phyloP scores from a whole-genome alignment of 2,888 invertebrate genomes.

The Apamea sordens region DNA sequence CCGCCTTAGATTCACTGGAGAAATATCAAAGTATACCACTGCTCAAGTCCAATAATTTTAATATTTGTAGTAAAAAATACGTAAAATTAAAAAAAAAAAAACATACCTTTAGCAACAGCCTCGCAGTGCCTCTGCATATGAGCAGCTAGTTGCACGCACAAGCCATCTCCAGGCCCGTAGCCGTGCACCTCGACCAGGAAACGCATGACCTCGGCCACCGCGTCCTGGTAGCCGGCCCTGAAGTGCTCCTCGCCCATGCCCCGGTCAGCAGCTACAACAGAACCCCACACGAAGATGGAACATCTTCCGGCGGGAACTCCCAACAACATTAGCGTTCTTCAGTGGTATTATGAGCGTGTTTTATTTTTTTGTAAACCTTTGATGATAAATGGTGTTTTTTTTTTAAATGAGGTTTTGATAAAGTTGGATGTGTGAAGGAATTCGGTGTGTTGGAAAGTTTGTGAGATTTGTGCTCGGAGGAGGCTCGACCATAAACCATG shows the following conservation, averaged over 20 bases:
- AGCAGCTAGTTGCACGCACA: conserved; percentile 94
- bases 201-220: conserved; percentile 96
- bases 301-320: conserved; percentile 79
- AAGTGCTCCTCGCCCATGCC: conserved; percentile 86
- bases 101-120: conserved; percentile 88
- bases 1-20: too few species aligned
- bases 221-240: conserved; percentile 97
- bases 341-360: conserved; percentile 65
- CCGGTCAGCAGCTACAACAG: conserved; percentile 84
- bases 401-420: not conserved
- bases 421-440: not conserved
- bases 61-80: not conserved
- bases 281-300: conserved; percentile 81
- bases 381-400: conserved; percentile 10
- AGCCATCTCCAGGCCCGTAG: conserved; percentile 94
- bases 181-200: conserved; percentile 97
- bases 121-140: conserved; percentile 97
- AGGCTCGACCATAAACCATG: conserved; percentile 53
- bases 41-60: not conserved
- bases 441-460: not conserved
- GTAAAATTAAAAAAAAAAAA: not conserved
- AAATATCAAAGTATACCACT: not conserved
- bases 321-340: conserved; percentile 81
- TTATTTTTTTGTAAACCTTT: conserved; percentile 66
- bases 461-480: not conserved